A percentile compares a stretch with the other conserved stretches of the same genome.
These are phyloP conservation scores for Norana najaformis DNA, from an alignment of 2,888 invertebrate genomes.

Conservation along the genomic window DNA sequence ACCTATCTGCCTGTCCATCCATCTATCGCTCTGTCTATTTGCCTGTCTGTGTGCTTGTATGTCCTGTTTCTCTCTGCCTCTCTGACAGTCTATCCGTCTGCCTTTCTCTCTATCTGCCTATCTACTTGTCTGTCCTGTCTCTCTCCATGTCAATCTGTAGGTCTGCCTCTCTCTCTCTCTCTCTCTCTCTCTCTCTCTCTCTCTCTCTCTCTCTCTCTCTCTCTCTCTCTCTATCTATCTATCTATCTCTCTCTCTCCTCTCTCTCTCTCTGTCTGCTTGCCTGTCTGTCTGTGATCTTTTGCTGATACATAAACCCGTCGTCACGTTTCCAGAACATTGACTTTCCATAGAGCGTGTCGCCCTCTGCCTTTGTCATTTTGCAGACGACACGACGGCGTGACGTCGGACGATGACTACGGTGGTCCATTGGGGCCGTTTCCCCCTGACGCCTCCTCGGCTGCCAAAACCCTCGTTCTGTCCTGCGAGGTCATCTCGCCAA, in stretches of 20 bases:
- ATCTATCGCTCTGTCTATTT: background rate
- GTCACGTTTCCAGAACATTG: background rate
- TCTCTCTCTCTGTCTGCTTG: background rate
- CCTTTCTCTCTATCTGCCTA: no score
- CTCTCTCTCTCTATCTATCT: background rate
- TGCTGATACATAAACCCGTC: background rate
- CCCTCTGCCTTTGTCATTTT: background rate
- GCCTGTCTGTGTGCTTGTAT: background rate
- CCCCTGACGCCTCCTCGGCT: background rate
- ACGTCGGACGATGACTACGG: conserved; percentile 20
- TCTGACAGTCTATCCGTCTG: background rate
- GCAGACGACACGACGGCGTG: conserved; percentile 32
- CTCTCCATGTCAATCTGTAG: no score
- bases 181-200: background rate
- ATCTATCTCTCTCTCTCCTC: background rate
- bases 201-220: background rate
- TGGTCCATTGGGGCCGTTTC: background rate
- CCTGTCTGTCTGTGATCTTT: background rate
- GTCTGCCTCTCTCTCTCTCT: background rate
- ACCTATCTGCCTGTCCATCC: background rate
- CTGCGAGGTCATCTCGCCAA: conserved; percentile 29
- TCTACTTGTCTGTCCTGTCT: background rate
- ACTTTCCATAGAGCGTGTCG: background rate
- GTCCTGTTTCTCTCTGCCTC: background rate
- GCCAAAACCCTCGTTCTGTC: conserved; percentile 33